Base-by-base conservation (phyloP, 2,113 vertebrate genomes). In the rabbit (Oryctolagus cuniculus) region DNA sequence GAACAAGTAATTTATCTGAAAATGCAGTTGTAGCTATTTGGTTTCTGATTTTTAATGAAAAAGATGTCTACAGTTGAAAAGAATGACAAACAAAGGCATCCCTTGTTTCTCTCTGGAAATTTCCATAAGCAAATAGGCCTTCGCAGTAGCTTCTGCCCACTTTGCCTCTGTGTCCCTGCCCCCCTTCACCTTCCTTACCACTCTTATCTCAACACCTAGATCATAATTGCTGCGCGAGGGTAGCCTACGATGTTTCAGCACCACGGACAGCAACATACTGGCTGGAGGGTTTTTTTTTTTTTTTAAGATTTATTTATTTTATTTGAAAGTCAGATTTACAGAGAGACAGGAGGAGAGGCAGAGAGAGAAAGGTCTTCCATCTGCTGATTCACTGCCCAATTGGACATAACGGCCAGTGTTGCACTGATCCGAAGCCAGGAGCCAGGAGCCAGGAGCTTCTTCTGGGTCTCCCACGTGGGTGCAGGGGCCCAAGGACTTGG, bases 1-100 rank as follows among this genome's bases (percentile, higher is more conserved):
- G 44, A 90, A 24, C 31, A 73, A 36, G 24, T 16, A 15, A 78
- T 49, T 85, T 79, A 72, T 74, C 51, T 96, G 93, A 92, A 96
- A 94, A 87, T 78, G 25, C 69, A 64, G 55, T 87, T 91, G 51
- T 69, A 78, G 38, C 36, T 83, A 67, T 85, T 61, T 74, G 72
- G 74, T 81, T 89, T 69, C 63, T 44, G 69, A 83, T 88, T 95
- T 93, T 86, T 92, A 93, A 73, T 80, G 75, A 90, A 31, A 87
- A 97, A 25, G 36, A 91, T 81, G 31, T 69, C 67, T 91, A 6
- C 80, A 91, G 77, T 95, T 86, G 73, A 93, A 96, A 93, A 96
- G 53, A 80, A 96, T 0, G 81, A 17, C 38, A 95, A 95, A 63
- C 78, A 82, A 90, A 87, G 6, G 8, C 25, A 55, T 88, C 53